These are phyloP conservation scores for Corydoras maculifer DNA, from an alignment of 2,113 vertebrate genomes.

Conservation along the genomic window DNA sequence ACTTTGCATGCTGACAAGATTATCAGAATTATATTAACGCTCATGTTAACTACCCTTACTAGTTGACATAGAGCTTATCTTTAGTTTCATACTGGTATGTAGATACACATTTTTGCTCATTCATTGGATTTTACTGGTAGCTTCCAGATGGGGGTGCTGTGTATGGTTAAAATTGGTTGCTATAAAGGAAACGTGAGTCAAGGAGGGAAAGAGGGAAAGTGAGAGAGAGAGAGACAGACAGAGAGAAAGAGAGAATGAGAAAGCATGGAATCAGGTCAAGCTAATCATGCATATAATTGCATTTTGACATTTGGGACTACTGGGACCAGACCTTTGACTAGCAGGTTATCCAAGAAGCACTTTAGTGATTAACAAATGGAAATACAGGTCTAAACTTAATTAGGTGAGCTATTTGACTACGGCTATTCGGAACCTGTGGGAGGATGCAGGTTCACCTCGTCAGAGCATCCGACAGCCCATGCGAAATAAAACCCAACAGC, in stretches of 20 bases:
- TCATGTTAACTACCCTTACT: too few relatives aligned
- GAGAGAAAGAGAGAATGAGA: slow-evolving; percentile 64
- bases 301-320: slow-evolving; percentile 79
- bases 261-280: slow-evolving; percentile 77
- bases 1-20: slow-evolving; percentile 3
- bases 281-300: slow-evolving; percentile 90
- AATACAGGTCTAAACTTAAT: slow-evolving; percentile 75
- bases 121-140: slow-evolving; percentile 19
- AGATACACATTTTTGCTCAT: too few relatives aligned
- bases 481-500: slow-evolving; percentile 38
- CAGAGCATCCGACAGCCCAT: slow-evolving; percentile 25
- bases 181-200: neutral
- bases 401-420: slow-evolving; percentile 64
- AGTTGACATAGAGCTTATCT: too few relatives aligned
- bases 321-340: slow-evolving; percentile 78
- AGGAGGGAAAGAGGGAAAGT: neutral
- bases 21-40: too few relatives aligned
- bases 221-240: slow-evolving; percentile 13
- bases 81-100: too few relatives aligned
- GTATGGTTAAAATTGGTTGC: neutral
- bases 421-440: slow-evolving; percentile 37
- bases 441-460: slow-evolving; percentile 37
- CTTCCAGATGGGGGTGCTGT: slow-evolving; percentile 70
- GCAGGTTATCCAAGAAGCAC: slow-evolving; percentile 75
- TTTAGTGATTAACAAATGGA: slow-evolving; percentile 80